A percentile compares a stretch with the other conserved stretches of the same genome.
phyloP scores from a whole-genome alignment of 2,888 invertebrate species.

The Cephus runcator region DNA sequence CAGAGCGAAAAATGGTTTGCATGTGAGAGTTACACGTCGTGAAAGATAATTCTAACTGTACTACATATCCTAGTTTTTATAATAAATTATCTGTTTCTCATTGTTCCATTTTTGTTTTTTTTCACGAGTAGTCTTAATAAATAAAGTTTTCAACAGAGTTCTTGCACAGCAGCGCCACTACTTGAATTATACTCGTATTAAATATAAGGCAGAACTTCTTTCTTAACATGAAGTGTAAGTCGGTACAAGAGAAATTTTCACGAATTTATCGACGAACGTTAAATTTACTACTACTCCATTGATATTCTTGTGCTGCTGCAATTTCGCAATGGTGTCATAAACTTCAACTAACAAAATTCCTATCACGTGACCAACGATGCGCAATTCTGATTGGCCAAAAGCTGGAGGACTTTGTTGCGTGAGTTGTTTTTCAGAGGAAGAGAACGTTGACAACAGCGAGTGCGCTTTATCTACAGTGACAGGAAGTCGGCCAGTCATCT shows the following conservation, averaged over 20 bases:
- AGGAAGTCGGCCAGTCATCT: background rate
- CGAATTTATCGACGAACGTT: background rate
- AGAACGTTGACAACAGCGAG: background rate
- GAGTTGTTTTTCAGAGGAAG: background rate
- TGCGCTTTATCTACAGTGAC: slow-evolving; percentile 5
- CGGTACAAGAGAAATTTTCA: background rate
- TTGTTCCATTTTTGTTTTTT: background rate
- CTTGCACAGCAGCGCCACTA: background rate
- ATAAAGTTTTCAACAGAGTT: background rate
- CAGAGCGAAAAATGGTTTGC: slow-evolving; percentile 70
- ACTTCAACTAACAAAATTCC: background rate
- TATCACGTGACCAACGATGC: background rate
- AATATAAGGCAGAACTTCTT: background rate
- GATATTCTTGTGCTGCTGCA: background rate
- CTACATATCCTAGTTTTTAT: background rate
- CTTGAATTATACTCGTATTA: background rate
- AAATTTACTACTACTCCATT: background rate
- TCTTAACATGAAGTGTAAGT: background rate
- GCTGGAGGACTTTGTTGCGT: background rate
- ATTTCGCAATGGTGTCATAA: background rate
- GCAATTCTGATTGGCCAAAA: background rate
- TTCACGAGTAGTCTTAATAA: background rate
- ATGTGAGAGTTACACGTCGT: slow-evolving; percentile 63
- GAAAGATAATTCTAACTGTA: background rate
- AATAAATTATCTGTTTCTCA: background rate